A percentile compares a stretch with the other conserved stretches of the same genome.
Conservation (phyloP, 2,888 invertebrate species). For the Epinotia nisella region DNA sequence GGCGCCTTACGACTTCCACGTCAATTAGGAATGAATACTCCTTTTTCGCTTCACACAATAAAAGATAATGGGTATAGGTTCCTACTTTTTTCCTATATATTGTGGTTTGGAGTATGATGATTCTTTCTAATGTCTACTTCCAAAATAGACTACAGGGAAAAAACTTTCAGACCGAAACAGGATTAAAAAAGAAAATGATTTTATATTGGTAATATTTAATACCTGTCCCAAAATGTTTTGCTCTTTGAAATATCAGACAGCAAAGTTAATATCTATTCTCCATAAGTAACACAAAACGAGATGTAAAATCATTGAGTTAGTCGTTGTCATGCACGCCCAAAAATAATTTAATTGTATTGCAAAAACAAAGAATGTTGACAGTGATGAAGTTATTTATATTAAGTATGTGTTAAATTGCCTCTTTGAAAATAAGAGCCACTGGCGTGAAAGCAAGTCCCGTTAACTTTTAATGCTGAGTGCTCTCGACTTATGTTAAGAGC, state of each 20-base stretch:
- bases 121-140: not conserved
- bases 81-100: not conserved
- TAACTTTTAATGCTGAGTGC: conserved; percentile 45
- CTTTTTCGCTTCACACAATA: conserved; percentile 18
- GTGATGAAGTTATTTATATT: conserved; percentile 37
- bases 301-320: not conserved
- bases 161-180: not conserved
- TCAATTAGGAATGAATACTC: conserved; percentile 30
- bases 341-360: not conserved
- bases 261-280: not conserved
- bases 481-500: conserved; percentile 44
- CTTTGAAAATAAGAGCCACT: conserved; percentile 35
- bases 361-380: conserved; percentile 30
- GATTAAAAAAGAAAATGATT: not conserved
- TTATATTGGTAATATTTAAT: too few species aligned
- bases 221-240: not conserved
- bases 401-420: conserved; percentile 39
- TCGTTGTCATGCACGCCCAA: not conserved
- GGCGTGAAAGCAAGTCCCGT: conserved; percentile 38
- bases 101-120: not conserved
- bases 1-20: conserved; percentile 17
- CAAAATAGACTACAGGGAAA: not conserved
- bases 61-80: not conserved
- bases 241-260: not conserved
- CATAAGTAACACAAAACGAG: not conserved